phyloP scores from a whole-genome alignment of 2,797 vertebrate species.

The Danio aesculapii region DNA sequence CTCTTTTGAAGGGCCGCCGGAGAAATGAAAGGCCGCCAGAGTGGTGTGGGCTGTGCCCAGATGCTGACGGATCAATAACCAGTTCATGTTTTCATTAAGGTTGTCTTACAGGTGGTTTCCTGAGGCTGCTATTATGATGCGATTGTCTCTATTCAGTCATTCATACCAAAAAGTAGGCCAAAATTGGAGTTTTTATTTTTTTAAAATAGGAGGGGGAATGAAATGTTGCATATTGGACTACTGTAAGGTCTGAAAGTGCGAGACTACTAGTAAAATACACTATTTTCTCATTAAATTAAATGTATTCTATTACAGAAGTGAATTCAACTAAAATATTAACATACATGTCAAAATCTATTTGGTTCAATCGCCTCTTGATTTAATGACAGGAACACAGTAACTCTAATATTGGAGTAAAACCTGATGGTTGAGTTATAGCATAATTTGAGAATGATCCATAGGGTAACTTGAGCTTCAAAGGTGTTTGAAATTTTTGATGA shows the following conservation, averaged over 20 bases:
- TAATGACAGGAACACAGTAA: not conserved
- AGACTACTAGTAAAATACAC: not conserved
- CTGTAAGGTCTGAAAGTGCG: not conserved
- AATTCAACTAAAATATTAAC: not conserved
- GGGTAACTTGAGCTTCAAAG: not conserved
- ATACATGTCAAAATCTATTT: not conserved
- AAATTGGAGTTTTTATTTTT: not conserved
- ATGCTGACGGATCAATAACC: slow-evolving; percentile 6
- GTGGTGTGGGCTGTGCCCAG: not conserved
- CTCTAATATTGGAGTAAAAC: not conserved
- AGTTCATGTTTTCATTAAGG: not conserved
- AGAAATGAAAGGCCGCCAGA: not conserved
- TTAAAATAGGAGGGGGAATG: not conserved
- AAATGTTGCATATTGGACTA: not conserved
- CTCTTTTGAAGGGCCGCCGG: not conserved
- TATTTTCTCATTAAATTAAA: no score
- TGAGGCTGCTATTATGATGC: not conserved
- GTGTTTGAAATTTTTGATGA: no score
- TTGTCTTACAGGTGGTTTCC: not conserved
- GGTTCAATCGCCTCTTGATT: not conserved
- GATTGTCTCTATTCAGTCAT: not conserved
- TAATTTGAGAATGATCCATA: no score
- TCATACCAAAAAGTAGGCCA: not conserved
- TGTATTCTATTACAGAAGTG: no score
- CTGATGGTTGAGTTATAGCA: not conserved